phyloP scores from a whole-genome alignment of 2,888 invertebrate genomes.

The Pocota personata region DNA sequence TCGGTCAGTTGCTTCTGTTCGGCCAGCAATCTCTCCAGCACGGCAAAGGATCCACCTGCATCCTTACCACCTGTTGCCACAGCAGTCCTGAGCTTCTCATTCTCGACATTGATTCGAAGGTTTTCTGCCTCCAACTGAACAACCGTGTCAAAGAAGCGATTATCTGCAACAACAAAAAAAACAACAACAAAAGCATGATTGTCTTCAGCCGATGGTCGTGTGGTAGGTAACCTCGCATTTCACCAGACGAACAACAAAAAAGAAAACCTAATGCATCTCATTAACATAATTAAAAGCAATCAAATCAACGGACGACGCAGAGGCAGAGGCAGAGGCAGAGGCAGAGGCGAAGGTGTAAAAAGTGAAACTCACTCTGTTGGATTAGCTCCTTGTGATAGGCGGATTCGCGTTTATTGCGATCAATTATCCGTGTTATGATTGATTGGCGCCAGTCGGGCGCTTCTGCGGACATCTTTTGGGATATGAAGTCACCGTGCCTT shows the following conservation, averaged over 20 bases:
- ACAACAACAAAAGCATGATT: too few species aligned
- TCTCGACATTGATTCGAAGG: conserved; percentile 91
- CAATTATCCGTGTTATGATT: conserved; percentile 88
- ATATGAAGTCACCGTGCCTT: conserved; percentile 21
- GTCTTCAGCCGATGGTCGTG: too few species aligned
- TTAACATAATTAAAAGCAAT: conserved; percentile 66
- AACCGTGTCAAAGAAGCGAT: conserved; percentile 92
- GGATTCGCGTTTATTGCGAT: conserved; percentile 90
- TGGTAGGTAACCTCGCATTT: neutral
- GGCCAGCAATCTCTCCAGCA: conserved; percentile 91
- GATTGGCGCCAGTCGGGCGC: conserved; percentile 87
- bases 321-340: neutral
- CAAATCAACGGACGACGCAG: neutral
- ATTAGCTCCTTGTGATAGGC: conserved; percentile 91
- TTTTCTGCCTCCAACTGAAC: conserved; percentile 92
- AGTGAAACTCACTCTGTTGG: conserved; percentile 88
- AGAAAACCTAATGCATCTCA: conserved; percentile 15
- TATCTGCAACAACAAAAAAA: conserved; percentile 87
- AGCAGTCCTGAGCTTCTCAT: conserved; percentile 90
- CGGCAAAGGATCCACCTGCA: conserved; percentile 85
- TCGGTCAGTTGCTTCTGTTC: conserved; percentile 97
- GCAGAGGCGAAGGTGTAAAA: neutral
- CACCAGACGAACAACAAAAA: neutral
- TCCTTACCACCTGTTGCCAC: conserved; percentile 82
- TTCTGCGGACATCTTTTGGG: conserved; percentile 79